These are phyloP conservation scores for Chondrosia reniformis DNA, from an alignment of 37 sponge, comb jelly and placozoan genomes.

Conservation along the genomic window DNA sequence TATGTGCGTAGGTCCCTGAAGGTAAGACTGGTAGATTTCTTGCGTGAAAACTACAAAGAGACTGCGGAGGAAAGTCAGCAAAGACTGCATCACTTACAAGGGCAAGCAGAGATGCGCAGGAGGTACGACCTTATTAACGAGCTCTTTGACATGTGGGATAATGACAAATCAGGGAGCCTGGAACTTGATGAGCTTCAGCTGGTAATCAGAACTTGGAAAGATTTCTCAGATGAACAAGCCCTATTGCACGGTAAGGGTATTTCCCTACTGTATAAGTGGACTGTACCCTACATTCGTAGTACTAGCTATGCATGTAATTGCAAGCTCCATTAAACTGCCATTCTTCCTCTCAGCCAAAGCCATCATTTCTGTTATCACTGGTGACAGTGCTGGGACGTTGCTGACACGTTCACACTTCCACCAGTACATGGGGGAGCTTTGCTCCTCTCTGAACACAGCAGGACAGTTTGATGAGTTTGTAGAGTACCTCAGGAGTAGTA, in stretches of 20 bases:
- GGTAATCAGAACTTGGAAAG: conserved; percentile 65
- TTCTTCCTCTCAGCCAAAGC: conserved; percentile 10
- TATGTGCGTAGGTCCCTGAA: background rate
- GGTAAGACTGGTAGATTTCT: conserved; percentile 19
- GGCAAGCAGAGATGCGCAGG: background rate
- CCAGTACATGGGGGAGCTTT: conserved; percentile 32
- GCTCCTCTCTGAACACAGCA: conserved; percentile 13
- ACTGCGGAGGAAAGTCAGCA: conserved; percentile 24
- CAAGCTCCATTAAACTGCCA: background rate
- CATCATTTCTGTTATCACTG: background rate
- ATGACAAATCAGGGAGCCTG: conserved; percentile 65
- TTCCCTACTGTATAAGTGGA: background rate
- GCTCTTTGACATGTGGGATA: conserved; percentile 82
- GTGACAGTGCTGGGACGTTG: background rate
- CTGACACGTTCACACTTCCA: conserved; percentile 34
- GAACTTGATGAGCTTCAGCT: conserved; percentile 61
- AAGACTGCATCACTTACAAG: background rate
- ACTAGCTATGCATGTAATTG: background rate
- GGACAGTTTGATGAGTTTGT: conserved; percentile 35
- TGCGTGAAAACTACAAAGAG: conserved; percentile 39
- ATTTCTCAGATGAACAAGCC: conserved; percentile 26
- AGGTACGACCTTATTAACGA: conserved; percentile 23
- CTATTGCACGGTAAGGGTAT: conserved; percentile 18
- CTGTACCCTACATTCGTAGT: background rate
- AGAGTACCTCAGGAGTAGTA: conserved; percentile 32